phyloP scores from a whole-genome alignment of 2,113 vertebrate species.

The Chlorodrepanis virens region DNA sequence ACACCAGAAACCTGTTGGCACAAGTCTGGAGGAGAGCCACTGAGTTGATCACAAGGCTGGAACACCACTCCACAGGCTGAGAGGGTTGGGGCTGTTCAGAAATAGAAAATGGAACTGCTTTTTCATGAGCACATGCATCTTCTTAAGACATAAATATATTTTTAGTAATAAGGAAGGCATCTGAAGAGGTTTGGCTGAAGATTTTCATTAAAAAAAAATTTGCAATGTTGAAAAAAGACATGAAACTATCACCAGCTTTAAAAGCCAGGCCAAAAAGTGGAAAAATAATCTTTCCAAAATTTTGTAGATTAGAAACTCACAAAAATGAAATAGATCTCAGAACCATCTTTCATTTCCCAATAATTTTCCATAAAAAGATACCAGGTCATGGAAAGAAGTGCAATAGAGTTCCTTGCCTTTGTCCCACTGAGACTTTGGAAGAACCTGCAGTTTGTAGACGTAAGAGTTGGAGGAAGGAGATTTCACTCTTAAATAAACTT shows the following conservation, averaged over 20 bases:
- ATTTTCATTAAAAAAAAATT: neutral
- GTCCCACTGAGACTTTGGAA: neutral
- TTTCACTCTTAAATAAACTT: neutral
- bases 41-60: neutral
- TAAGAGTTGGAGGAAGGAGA: neutral
- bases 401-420: neutral
- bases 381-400: neutral
- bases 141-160: accelerated
- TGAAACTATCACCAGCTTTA: neutral
- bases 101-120: neutral
- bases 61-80: neutral
- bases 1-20: neutral
- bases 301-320: neutral
- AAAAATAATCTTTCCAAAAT: neutral
- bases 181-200: neutral
- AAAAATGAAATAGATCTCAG: neutral
- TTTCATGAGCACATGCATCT: neutral
- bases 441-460: neutral
- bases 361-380: neutral
- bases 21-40: neutral
- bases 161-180: neutral
- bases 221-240: neutral
- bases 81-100: neutral
- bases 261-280: neutral
- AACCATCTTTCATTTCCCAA: neutral